Percentiles rank a stretch among this genome's conserved stretches.
Evolutionary conservation across 2,888 invertebrate genomes (phyloP).

Genomic region (Coremacera marginata): DNA sequence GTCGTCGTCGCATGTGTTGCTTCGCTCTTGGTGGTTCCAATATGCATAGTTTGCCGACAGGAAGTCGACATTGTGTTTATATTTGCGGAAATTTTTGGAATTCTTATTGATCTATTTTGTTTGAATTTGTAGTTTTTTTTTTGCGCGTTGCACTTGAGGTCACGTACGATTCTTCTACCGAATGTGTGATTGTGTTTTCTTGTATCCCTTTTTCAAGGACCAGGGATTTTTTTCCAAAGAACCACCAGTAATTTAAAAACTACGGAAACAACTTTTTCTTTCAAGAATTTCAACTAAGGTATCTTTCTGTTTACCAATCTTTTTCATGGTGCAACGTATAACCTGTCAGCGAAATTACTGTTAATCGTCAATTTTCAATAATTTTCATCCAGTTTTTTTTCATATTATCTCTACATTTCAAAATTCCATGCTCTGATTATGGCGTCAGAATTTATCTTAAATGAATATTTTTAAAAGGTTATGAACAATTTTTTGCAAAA

Average conservation of each 20-base stretch:
- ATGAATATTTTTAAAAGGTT: no score
- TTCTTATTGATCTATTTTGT: conserved; percentile 18
- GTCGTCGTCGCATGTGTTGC: neutral
- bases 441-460: no score
- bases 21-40: conserved; percentile 9
- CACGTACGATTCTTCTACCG: conserved; percentile 18
- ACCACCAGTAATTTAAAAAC: neutral
- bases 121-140: conserved; percentile 8
- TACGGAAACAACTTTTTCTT: no score
- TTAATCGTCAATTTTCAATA: no score
- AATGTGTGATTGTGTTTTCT: neutral
- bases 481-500: no score
- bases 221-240: neutral
- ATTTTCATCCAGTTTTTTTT: no score
- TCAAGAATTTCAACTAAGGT: no score
- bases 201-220: neutral
- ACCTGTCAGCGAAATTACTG: no score
- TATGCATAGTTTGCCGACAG: conserved; percentile 12
- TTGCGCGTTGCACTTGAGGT: conserved; percentile 23
- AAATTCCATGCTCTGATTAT: no score
- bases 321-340: no score
- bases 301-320: no score
- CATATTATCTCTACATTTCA: no score
- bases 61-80: conserved; percentile 30
- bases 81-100: conserved; percentile 31